Conservation (phyloP, 2,113 vertebrate genomes). For the Morone saxatilis region DNA sequence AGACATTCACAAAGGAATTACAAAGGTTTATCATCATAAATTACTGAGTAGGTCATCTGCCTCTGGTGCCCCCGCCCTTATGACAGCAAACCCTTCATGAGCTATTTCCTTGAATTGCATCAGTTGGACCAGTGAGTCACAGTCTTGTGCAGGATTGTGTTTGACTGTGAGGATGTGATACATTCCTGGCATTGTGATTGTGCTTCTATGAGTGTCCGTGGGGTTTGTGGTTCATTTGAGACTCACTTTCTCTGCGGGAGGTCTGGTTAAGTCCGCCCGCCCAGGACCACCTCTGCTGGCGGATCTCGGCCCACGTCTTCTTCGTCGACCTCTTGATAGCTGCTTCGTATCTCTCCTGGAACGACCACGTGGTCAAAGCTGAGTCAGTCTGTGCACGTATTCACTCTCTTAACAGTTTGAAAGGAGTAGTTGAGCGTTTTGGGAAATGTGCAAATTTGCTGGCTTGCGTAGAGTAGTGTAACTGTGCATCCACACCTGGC, state of each 20-base stretch:
- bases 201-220: neutral
- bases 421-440: neutral
- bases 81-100: conserved; percentile 24
- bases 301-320: conserved; percentile 98
- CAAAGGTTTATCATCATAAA: conserved; percentile 4
- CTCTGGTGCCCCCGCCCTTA: conserved; percentile 35
- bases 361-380: neutral
- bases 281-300: conserved; percentile 98
- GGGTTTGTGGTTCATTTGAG: neutral
- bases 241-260: conserved; percentile 94
- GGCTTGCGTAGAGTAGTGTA: neutral
- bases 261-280: conserved; percentile 94
- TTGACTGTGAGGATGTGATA: neutral
- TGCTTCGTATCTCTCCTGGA: conserved; percentile 93
- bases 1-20: conserved; percentile 20
- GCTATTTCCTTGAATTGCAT: conserved; percentile 63
- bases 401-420: too few relatives aligned
- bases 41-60: conserved; percentile 28
- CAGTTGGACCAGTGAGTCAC: conserved; percentile 59
- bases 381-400: neutral
- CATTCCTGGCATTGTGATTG: neutral
- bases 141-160: conserved; percentile 19
- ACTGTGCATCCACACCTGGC: neutral
- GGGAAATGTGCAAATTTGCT: neutral
- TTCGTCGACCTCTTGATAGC: conserved; percentile 94